Conservation (phyloP, 2,113 vertebrate species). For the Pelodiscus sinensis region DNA sequence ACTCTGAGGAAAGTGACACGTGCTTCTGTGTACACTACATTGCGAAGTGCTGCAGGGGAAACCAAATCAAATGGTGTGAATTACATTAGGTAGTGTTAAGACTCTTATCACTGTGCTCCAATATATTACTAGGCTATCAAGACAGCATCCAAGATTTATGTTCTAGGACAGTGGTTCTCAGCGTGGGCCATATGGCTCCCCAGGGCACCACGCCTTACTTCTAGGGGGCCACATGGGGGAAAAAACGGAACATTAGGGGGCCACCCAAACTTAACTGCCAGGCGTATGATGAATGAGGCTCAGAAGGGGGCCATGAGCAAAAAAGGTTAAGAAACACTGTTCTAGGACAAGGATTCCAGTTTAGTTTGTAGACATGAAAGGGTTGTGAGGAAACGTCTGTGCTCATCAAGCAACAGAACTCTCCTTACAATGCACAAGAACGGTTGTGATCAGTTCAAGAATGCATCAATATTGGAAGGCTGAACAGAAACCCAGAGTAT, state of each 20-base stretch:
- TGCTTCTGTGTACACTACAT: not conserved
- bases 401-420: not conserved
- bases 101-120: not conserved
- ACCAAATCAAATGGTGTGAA: not conserved
- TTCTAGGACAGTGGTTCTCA: too few species aligned
- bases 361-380: not conserved
- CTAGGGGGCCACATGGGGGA: too few species aligned
- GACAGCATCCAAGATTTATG: too few species aligned
- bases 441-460: not conserved
- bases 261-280: too few species aligned
- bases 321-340: not conserved
- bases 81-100: fast-evolving
- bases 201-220: too few species aligned
- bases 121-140: too few species aligned
- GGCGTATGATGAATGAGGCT: too few species aligned
- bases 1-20: not conserved
- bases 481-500: not conserved
- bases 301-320: too few species aligned
- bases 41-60: not conserved
- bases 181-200: too few species aligned
- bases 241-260: too few species aligned
- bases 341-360: not conserved
- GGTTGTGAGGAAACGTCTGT: not conserved
- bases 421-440: not conserved
- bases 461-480: not conserved